Percentiles rank a stretch among this genome's conserved stretches.
phyloP scores from a whole-genome alignment of 1,140 invertebrate species.

The Triops cancriformis region DNA sequence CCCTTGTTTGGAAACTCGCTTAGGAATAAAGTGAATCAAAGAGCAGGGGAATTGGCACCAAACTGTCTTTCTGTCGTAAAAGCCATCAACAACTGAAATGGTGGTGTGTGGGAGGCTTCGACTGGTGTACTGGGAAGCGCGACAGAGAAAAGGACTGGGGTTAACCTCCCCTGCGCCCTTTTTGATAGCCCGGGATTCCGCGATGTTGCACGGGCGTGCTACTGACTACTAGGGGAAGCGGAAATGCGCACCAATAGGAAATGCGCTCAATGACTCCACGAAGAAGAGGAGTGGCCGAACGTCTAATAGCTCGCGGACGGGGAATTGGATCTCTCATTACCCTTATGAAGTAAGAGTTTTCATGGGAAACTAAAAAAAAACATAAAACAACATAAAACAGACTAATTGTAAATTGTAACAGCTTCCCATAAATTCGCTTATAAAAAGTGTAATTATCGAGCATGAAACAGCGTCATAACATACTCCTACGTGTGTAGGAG shows the following conservation, averaged over 20 bases:
- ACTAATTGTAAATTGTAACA: too few relatives aligned
- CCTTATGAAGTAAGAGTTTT: neutral
- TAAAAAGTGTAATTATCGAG: too few relatives aligned
- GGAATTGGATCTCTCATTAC: neutral
- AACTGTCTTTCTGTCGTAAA: neutral
- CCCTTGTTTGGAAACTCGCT: neutral
- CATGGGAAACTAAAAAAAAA: neutral
- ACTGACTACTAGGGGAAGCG: neutral
- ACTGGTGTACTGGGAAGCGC: neutral
- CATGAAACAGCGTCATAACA: too few relatives aligned
- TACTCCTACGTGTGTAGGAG: too few relatives aligned
- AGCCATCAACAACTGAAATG: constrained; percentile 13
- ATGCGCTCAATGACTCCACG: constrained; percentile 3
- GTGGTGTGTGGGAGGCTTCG: neutral
- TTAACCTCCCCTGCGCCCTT: neutral
- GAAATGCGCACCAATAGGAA: constrained; percentile 10
- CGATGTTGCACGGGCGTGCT: neutral
- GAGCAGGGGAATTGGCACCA: neutral
- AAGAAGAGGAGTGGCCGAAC: neutral
- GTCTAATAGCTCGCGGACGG: neutral
- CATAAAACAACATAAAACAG: neutral
- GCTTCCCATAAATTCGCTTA: too few relatives aligned
- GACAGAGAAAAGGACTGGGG: too few relatives aligned
- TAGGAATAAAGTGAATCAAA: neutral
- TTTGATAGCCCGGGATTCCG: neutral